These are phyloP conservation scores for Myripristis murdjan DNA, from an alignment of 2,797 vertebrate species.

Conservation along the genomic window DNA sequence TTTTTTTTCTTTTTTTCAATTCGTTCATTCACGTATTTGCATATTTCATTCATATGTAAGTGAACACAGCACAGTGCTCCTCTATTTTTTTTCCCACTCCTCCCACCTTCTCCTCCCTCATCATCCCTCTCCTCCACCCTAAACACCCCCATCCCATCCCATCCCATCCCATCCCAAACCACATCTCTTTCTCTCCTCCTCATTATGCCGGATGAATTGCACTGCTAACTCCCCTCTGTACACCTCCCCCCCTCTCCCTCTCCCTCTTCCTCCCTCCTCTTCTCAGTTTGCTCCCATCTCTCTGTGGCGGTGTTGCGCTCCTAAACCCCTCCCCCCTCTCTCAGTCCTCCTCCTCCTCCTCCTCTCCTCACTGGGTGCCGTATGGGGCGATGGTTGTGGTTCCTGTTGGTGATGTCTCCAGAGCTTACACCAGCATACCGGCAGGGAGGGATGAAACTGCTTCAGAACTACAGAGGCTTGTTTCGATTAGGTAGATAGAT, in stretches of 20 bases:
- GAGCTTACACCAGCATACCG: slow-evolving; percentile 56
- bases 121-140: slow-evolving; percentile 15
- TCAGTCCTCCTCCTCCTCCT: slow-evolving; percentile 51
- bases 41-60: slow-evolving; percentile 47
- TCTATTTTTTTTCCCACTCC: slow-evolving; percentile 38
- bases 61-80: slow-evolving; percentile 12
- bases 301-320: slow-evolving; percentile 32
- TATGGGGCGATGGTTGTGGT: slow-evolving; percentile 80
- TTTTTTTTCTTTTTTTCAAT: background rate
- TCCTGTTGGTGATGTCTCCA: slow-evolving; percentile 78
- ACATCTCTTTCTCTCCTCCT: no score
- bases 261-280: no score
- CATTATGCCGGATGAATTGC: background rate
- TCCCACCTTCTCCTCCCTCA: slow-evolving; percentile 45
- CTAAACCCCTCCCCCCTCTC: slow-evolving; percentile 53
- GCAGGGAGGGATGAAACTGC: slow-evolving; percentile 30
- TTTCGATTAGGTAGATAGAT: slow-evolving; percentile 31
- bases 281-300: slow-evolving; percentile 16
- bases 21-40: slow-evolving; percentile 64
- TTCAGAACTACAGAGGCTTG: slow-evolving; percentile 37
- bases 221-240: background rate
- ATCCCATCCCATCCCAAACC: no score
- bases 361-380: slow-evolving; percentile 67
- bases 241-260: no score
- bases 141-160: slow-evolving; percentile 33